A percentile compares a stretch with the other conserved stretches of the same genome.
Conservation (phyloP, 1,140 invertebrate species). For the Bombus cullumanus region DNA sequence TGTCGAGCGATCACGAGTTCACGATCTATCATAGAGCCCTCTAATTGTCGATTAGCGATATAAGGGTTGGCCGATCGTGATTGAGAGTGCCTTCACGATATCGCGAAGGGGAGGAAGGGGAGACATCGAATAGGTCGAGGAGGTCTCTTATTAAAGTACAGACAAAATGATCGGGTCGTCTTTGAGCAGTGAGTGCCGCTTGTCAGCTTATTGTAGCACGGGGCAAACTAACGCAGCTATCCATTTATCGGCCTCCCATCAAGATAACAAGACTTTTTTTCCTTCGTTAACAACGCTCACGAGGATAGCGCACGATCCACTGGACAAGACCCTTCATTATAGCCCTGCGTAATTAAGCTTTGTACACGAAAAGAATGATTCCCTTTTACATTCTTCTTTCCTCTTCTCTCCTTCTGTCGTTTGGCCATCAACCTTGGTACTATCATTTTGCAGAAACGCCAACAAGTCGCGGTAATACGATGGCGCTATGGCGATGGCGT, state of each 20-base stretch:
- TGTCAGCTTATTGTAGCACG: slow-evolving; percentile 64
- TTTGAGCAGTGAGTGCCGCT: slow-evolving; percentile 59
- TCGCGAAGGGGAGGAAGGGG: not conserved
- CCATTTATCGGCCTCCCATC: slow-evolving; percentile 65
- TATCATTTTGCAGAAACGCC: slow-evolving; percentile 13
- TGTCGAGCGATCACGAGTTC: not conserved
- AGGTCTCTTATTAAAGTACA: slow-evolving; percentile 62
- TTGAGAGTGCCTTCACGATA: slow-evolving; percentile 11
- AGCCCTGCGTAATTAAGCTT: slow-evolving; percentile 61
- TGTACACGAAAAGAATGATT: slow-evolving; percentile 41
- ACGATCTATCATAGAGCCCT: slow-evolving; percentile 25
- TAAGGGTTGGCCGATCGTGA: not conserved
- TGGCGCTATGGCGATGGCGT: too few relatives aligned
- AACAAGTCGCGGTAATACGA: not conserved
- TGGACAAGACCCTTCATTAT: slow-evolving; percentile 63
- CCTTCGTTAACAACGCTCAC: slow-evolving; percentile 47
- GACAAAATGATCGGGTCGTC: slow-evolving; percentile 56
- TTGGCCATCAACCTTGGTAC: not conserved
- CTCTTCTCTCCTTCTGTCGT: not conserved
- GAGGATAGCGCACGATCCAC: slow-evolving; percentile 15
- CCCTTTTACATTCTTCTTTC: too few relatives aligned
- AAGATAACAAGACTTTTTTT: slow-evolving; percentile 60
- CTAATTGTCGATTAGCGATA: slow-evolving; percentile 39
- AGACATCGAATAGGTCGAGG: slow-evolving; percentile 38
- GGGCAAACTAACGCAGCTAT: slow-evolving; percentile 48